A percentile compares a stretch with the other conserved stretches of the same genome.
Conservation (phyloP, 2,797 vertebrate species). For the Ceyx erithaca region DNA sequence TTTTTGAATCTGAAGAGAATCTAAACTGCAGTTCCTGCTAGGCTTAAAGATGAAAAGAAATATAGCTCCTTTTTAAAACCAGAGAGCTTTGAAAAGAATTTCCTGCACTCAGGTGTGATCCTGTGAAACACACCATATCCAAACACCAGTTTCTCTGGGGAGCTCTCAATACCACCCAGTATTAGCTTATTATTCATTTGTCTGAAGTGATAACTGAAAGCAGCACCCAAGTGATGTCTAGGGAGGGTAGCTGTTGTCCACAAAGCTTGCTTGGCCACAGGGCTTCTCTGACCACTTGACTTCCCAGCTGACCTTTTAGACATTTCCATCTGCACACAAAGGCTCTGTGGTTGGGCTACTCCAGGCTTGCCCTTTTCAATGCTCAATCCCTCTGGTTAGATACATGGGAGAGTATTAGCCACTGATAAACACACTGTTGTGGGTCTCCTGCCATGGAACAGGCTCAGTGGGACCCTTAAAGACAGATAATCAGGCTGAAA, state of each 20-base stretch:
- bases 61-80: not conserved
- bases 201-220: not conserved
- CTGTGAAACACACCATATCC: not conserved
- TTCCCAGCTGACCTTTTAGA: not conserved
- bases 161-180: not conserved
- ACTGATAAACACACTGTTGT: not conserved
- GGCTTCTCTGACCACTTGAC: not conserved
- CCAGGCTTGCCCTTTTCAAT: not conserved
- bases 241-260: not conserved
- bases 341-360: not conserved
- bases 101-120: not conserved
- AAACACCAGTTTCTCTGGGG: not conserved
- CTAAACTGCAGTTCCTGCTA: not conserved
- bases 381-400: not conserved
- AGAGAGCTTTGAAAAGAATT: not conserved
- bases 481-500: not conserved
- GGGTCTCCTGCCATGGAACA: not conserved
- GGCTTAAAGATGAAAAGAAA: not conserved
- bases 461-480: not conserved
- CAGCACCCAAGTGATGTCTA: accelerated
- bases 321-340: not conserved
- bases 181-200: not conserved
- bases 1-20: slow-evolving; percentile 1
- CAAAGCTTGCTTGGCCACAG: not conserved
- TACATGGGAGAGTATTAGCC: not conserved